These are phyloP conservation scores for Patagioenas fasciata DNA, from an alignment of 2,113 vertebrate species.

Conservation along the genomic window DNA sequence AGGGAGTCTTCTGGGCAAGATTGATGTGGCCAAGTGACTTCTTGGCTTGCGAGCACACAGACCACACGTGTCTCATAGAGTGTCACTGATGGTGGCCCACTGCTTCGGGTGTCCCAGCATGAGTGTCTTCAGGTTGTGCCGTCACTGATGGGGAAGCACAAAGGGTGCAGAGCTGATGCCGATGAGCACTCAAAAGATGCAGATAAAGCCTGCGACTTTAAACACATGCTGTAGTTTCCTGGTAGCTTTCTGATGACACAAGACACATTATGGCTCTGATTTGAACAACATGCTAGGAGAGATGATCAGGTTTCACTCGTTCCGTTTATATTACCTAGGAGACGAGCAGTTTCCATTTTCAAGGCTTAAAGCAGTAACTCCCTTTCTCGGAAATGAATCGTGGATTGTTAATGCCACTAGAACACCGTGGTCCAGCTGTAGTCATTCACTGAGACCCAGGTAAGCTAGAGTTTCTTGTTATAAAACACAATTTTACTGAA, in stretches of 20 bases:
- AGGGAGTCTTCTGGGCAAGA: neutral
- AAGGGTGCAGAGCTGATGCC: rapidly evolving
- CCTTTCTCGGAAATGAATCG: conserved; percentile 12
- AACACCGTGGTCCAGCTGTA: neutral
- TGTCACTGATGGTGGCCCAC: neutral
- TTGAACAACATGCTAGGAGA: conserved; percentile 39
- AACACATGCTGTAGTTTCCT: conserved; percentile 17
- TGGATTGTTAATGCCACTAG: conserved; percentile 13
- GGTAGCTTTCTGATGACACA: neutral
- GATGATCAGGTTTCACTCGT: conserved; percentile 69
- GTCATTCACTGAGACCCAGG: conserved; percentile 16
- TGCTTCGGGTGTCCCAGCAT: neutral
- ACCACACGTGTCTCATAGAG: neutral
- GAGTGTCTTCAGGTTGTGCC: rapidly evolving
- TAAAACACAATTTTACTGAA: neutral
- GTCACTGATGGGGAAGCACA: neutral
- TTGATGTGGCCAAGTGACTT: neutral
- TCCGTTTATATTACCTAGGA: conserved; percentile 68
- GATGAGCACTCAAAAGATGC: neutral
- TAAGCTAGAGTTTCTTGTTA: conserved; percentile 57
- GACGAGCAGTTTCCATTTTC: conserved; percentile 48
- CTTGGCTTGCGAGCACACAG: neutral
- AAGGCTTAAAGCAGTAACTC: conserved; percentile 28
- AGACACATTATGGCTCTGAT: neutral
- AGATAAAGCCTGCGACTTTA: neutral